Evolutionary conservation across 2,888 invertebrate genomes (phyloP), one percentile per base, ranked within the genome.

Genomic region (Callimorpha dominula): DNA sequence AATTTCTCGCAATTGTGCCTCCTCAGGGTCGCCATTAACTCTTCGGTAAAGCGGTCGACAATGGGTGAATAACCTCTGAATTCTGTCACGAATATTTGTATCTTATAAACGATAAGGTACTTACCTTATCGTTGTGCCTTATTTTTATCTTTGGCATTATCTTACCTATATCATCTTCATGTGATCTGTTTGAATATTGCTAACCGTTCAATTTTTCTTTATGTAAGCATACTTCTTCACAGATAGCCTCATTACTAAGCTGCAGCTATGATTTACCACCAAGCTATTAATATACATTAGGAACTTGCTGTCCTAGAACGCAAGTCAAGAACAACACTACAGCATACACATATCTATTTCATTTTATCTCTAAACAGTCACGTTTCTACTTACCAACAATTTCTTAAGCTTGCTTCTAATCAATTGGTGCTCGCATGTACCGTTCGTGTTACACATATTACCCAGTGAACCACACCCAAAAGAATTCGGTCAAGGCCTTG

Each of bases 401-500:
- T 83, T 74, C 78, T 68, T 73, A 80, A 63, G 68, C 68, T 70
- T 74, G 78, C 74, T 71, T 50, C 70, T 69, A 70, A 84, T 82
- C 80, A 77, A 84, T 82, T 84, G 73, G 43, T 63, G 57, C 63
- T 17, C 66, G 71, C 65, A 72, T 77, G 72, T 76, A 63, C n/a
- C n/a, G n/a, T 20, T 42, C n/a, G 54, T 50, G 49, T 46, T 84
- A 82, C 80, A 80, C 75, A 82, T 76, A 76, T 78, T 69, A 80
- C 68, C 66, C 67, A 80, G 70, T 78, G 79, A 81, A 89, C 92
- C 90, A 85, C 92, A 84, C 91, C 89, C 85, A 84, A 83, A 80
- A 78, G 71, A 84, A 90, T 77, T 88, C 84, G 93, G 93, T 88
- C 94, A 94, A 93, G 94, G 94, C 90, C 90, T 83, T 85, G 87